These are phyloP conservation scores for Premnoplex brunnescens DNA, from an alignment of 2,797 vertebrate genomes.

Conservation along the genomic window DNA sequence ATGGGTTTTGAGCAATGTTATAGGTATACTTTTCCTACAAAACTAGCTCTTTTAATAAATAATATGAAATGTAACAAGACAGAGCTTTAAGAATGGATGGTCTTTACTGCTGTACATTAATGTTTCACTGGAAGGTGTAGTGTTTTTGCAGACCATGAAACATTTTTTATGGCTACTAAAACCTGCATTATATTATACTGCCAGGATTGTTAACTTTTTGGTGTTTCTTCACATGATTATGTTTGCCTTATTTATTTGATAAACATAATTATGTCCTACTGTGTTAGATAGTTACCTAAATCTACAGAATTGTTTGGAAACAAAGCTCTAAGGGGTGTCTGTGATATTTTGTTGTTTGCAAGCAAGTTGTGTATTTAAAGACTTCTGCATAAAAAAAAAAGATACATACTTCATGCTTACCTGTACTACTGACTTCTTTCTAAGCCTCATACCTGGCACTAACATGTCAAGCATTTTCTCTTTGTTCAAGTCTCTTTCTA, in stretches of 20 bases:
- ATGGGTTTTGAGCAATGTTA: not conserved
- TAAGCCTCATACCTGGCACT: not conserved
- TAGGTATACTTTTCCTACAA: not conserved
- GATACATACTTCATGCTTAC: not conserved
- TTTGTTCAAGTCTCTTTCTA: not conserved
- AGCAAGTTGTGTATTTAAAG: not conserved
- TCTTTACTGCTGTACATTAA: not conserved
- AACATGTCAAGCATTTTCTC: not conserved
- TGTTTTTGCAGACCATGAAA: not conserved
- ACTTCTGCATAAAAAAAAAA: not conserved
- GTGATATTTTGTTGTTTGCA: not conserved
- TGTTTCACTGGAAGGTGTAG: not conserved
- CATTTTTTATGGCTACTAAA: not conserved
- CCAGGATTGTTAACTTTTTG: not conserved
- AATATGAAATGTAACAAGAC: not conserved
- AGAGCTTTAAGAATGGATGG: not conserved
- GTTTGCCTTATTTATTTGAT: not conserved
- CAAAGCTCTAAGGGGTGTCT: not conserved
- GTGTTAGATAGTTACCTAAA: not conserved
- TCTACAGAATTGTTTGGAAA: not conserved
- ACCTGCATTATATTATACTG: not conserved
- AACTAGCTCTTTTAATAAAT: not conserved
- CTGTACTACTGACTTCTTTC: not conserved
- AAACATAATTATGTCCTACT: not conserved
- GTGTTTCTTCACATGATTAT: not conserved